Conservation (phyloP, 2,113 vertebrate genomes). For the Microtus montanus region DNA sequence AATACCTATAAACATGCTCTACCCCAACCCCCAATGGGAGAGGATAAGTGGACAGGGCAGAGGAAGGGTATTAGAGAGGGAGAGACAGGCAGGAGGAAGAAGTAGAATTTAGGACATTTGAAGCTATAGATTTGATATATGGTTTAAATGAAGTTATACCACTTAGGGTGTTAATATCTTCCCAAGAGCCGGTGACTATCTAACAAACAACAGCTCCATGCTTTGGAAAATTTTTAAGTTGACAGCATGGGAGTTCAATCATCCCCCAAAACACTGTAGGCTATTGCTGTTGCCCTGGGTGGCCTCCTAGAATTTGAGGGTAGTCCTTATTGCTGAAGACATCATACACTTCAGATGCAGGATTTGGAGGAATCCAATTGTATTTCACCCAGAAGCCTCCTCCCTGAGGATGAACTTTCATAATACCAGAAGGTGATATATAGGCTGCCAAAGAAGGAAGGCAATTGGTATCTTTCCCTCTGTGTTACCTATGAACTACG, state of each 20-base stretch:
- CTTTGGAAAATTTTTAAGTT: neutral
- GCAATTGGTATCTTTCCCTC: neutral
- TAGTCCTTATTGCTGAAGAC: neutral
- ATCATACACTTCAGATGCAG: neutral
- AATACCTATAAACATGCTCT: too few species aligned
- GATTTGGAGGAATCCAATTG: neutral
- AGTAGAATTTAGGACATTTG: neutral
- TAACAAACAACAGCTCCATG: neutral
- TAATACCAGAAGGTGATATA: neutral
- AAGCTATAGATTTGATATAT: neutral
- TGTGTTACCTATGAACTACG: neutral
- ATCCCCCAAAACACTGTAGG: neutral
- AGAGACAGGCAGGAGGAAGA: neutral
- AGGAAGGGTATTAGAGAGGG: neutral
- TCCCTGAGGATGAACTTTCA: neutral
- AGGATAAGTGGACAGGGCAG: neutral
- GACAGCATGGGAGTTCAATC: neutral
- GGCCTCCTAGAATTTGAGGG: neutral
- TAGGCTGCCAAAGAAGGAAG: neutral
- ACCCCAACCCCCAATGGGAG: neutral
- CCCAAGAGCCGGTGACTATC: neutral
- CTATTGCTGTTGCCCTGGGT: neutral
- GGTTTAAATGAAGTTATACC: neutral
- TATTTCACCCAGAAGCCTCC: neutral
- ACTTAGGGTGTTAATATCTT: neutral